Conservation (phyloP, 2,113 vertebrate species). For the Camelus bactrianus region DNA sequence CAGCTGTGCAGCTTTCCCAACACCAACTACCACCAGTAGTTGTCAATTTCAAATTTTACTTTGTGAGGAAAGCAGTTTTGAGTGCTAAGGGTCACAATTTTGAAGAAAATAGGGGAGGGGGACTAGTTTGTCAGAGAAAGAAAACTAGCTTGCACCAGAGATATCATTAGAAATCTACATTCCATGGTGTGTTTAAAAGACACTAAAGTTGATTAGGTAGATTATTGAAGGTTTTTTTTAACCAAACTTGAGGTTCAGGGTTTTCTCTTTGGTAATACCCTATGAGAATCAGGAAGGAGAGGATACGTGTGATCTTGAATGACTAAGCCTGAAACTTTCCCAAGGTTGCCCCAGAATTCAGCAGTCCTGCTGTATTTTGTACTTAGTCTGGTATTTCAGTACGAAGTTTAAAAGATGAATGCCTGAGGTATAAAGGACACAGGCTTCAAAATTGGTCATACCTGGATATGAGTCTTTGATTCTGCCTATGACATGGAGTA, state of each 20-base stretch:
- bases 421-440: not conserved
- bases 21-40: no score
- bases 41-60: not conserved
- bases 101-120: not conserved
- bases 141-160: not conserved
- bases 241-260: not conserved
- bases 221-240: not conserved
- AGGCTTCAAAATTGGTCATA: not conserved
- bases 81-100: not conserved
- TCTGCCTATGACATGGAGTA: not conserved
- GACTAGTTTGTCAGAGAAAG: not conserved
- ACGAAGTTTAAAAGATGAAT: not conserved
- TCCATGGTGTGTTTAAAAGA: not conserved
- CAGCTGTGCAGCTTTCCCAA: no score
- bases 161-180: not conserved
- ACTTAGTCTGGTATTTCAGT: not conserved
- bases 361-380: not conserved
- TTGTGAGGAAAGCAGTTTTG: not conserved
- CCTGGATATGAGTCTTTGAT: not conserved
- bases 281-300: not conserved
- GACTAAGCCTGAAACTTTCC: not conserved
- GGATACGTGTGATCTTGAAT: not conserved
- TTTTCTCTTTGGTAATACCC: not conserved
- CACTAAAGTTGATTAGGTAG: not conserved
- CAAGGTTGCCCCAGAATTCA: not conserved